These are phyloP conservation scores for Tapera naevia DNA, from an alignment of 2,797 vertebrate genomes.

Conservation along the genomic window DNA sequence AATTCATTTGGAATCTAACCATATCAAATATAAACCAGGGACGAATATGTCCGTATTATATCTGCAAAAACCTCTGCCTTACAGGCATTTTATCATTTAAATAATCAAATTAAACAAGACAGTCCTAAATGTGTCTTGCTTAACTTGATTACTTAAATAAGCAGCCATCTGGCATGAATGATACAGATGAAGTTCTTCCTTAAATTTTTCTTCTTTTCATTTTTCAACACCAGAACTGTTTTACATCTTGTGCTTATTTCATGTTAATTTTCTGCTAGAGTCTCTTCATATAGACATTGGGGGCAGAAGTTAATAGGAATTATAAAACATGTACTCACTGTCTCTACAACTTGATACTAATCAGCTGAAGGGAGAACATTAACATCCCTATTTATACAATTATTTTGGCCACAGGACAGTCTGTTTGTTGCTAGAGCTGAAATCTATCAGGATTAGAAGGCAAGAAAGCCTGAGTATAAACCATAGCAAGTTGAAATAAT, in stretches of 20 bases:
- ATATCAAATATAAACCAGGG: not conserved
- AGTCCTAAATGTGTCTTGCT: conserved; percentile 31
- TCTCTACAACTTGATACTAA: not conserved
- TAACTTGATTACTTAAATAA: conserved; percentile 44
- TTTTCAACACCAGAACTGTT: not conserved
- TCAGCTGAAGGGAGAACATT: conserved; percentile 5
- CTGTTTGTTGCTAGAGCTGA: not conserved
- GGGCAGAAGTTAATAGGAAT: conserved; percentile 36
- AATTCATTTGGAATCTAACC: not conserved
- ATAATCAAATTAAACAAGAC: conserved; percentile 49
- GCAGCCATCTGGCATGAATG: conserved; percentile 22
- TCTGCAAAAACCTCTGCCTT: not conserved
- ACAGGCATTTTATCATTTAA: conserved; percentile 31
- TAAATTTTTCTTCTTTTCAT: not conserved
- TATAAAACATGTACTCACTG: not conserved
- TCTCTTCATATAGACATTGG: not conserved
- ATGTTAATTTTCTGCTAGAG: not conserved
- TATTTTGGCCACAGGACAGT: conserved; percentile 10
- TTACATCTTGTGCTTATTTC: conserved; percentile 1
- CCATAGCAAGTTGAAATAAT: not conserved
- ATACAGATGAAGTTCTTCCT: conserved; percentile 4
- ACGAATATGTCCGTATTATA: not conserved
- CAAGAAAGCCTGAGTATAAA: not conserved
- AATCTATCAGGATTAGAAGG: not conserved
- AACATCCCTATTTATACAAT: conserved; percentile 15